phyloP scores from a whole-genome alignment of 92 coral and sea anemone genomes.

The Palythoa caribaeorum region DNA sequence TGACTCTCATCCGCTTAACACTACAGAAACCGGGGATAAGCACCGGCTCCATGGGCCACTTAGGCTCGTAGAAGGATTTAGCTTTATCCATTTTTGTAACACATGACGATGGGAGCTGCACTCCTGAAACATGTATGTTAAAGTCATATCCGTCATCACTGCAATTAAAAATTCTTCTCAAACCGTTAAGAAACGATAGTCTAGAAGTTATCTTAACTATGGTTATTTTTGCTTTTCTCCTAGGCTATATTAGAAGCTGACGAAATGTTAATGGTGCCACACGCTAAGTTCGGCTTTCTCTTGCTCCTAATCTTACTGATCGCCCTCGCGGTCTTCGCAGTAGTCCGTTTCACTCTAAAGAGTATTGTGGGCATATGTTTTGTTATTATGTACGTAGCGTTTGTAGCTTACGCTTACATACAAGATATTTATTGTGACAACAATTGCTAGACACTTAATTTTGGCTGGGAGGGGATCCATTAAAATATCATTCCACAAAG shows the following conservation, averaged over 20 bases:
- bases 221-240: conserved; percentile 18
- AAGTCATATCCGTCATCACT: too few species aligned
- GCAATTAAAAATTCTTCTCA: too few species aligned
- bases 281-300: conserved; percentile 96
- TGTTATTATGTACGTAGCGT: conserved; percentile 80
- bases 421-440: conserved; percentile 89
- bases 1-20: too few species aligned
- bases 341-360: conserved; percentile 81
- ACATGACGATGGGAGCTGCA: too few species aligned
- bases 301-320: conserved; percentile 81
- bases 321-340: conserved; percentile 73
- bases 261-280: conserved; percentile 81
- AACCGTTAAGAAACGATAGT: neutral
- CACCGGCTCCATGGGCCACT: too few species aligned
- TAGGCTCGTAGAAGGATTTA: too few species aligned
- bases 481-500: neutral
- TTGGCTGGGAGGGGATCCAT: conserved; percentile 14
- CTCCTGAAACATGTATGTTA: too few species aligned
- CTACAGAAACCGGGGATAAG: too few species aligned
- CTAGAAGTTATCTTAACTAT: neutral
- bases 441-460: conserved; percentile 61
- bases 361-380: conserved; percentile 81
- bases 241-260: conserved; percentile 77
- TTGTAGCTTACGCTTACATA: conserved; percentile 91
- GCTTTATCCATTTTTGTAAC: too few species aligned